A percentile compares a stretch with the other conserved stretches of the same genome.
Conservation (phyloP, 2,797 vertebrate genomes). For the Silurus aristotelis region DNA sequence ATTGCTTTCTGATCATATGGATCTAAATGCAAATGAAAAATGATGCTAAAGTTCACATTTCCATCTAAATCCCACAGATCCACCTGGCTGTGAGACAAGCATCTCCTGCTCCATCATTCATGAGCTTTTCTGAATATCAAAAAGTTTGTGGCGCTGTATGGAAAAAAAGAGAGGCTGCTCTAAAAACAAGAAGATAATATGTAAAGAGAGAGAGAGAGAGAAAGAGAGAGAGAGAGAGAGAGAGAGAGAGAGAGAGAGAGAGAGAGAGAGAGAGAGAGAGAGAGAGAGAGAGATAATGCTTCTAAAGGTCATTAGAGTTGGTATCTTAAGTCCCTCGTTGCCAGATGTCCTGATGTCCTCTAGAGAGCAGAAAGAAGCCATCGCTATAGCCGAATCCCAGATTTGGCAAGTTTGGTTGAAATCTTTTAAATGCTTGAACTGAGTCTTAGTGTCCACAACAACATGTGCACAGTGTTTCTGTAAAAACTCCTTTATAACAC, state of each 20-base stretch:
- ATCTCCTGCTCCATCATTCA: conserved; percentile 60
- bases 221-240: not conserved
- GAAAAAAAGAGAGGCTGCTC: conserved; percentile 37
- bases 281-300: conserved; percentile 12
- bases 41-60: conserved; percentile 69
- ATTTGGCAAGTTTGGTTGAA: not conserved
- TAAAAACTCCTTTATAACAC: too few relatives aligned
- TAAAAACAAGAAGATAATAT: conserved; percentile 39
- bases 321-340: conserved; percentile 35
- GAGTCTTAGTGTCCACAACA: not conserved
- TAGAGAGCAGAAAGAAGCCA: conserved; percentile 23
- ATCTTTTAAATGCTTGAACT: not conserved
- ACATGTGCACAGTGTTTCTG: too few relatives aligned
- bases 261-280: conserved; percentile 12
- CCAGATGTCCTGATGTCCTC: conserved; percentile 46
- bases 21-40: conserved; percentile 74
- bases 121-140: conserved; percentile 54
- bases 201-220: conserved; percentile 18
- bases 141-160: conserved; percentile 38
- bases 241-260: conserved; percentile 21
- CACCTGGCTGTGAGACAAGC: conserved; percentile 51
- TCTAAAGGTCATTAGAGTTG: conserved; percentile 46
- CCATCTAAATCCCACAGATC: conserved; percentile 62
- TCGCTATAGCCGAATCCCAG: conserved; percentile 23
- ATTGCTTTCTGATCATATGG: conserved; percentile 33